Base-by-base conservation (phyloP, 2,888 invertebrate species). In the Rhorus exstirpatorius region DNA sequence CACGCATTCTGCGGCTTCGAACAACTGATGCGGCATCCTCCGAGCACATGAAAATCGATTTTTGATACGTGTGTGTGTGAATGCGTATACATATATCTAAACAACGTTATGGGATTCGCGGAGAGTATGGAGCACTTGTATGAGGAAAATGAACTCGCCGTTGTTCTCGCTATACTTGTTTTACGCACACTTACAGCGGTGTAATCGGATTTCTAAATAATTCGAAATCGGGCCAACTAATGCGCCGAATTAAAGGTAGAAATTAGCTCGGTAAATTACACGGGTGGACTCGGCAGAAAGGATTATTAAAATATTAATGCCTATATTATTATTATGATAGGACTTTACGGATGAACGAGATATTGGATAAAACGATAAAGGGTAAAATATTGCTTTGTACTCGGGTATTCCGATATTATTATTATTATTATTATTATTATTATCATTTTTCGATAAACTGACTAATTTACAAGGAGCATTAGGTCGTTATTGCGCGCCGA, bases 241-340 rank as follows among this genome's bases (percentile, higher is more conserved):
- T 86, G 79, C 49, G 61, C 71, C 81, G 86, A 86, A 86, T 88
- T 86, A 84, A 87, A 86, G 76, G 79, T 83, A 85, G 83, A 86
- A 86, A 87, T 85, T 86, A 60, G 46, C 58, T 83, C 58, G 77
- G 31, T 76, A 83, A 63, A 83, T 87, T 87, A 86, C 85, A 49
- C 24, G 31, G 38, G 63, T 41, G 31, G 46, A 55, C 24, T 24
- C 35, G 31, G 21, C 12, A 44, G 38, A 31, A 65, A 38, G 68
- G 84, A 83, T 84, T 85, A 87, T 87, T 87, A 85, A 87, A 86
- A 86, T 82, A 79, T 79, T 83, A 81, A 86, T 84, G 77, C 68
- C 38, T 58, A 76, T 60, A 67, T 31, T 24, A 72, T 68, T 44
- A 51, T 44, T 44, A 51, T 35, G 8, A 31, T 38, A 8, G 8